Evolutionary conservation across 2,888 invertebrate species (phyloP).

Genomic region (Fragum whitleyi): DNA sequence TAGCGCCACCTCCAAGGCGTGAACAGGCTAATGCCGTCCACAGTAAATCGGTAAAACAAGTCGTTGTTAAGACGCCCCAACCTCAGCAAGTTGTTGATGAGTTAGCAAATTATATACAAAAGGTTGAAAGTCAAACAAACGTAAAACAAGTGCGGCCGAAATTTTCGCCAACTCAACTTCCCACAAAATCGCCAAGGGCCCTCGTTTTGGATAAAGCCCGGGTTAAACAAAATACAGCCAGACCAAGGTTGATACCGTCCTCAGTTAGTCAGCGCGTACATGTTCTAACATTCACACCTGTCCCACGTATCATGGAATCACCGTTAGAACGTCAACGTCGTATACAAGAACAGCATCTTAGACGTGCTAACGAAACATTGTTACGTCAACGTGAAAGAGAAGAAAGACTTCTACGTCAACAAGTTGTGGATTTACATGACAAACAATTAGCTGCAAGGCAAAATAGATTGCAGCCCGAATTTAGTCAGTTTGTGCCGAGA

Average conservation of each 20-base stretch:
- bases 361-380: neutral
- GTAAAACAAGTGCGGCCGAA: too few relatives aligned
- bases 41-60: too few relatives aligned
- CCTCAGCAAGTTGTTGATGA: neutral
- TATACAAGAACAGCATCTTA: neutral
- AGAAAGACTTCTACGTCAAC: conserved; percentile 13
- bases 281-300: neutral
- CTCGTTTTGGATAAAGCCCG: conserved; percentile 1
- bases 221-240: neutral
- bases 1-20: conserved; percentile 1
- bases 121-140: conserved; percentile 21
- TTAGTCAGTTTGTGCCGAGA: neutral
- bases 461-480: conserved; percentile 16
- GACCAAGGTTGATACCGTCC: neutral
- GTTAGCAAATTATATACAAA: conserved; percentile 13
- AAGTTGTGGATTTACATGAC: neutral
- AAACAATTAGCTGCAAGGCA: neutral
- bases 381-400: conserved; percentile 19
- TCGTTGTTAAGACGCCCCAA: neutral
- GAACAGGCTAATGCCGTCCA: neutral
- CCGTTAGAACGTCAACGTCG: conserved; percentile 10
- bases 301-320: neutral
- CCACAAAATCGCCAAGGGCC: neutral
- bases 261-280: neutral
- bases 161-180: neutral